Base-by-base conservation (phyloP, 2,113 vertebrate species). In the Campylomormyrus tamandua region DNA sequence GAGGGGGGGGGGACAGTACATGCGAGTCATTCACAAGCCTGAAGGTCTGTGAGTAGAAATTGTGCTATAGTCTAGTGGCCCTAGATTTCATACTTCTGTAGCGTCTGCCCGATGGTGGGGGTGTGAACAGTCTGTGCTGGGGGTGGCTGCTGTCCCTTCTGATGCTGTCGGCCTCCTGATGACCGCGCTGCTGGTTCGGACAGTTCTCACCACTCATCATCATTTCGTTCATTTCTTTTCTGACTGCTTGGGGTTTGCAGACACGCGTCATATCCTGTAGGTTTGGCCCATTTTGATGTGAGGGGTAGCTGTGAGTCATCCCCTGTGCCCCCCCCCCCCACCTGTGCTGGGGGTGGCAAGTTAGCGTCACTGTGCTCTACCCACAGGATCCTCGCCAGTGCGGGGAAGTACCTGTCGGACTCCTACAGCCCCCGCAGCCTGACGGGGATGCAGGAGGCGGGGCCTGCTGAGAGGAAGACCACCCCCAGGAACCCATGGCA, bases 391-490 rank as follows among this genome's bases (percentile, higher is more conserved):
- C 93, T 99, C 86, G 96, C 96, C 24, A 96, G 95, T 0, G 98
- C 98, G 1, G 98, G 98, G 45, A 99, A 97, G 93, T 98, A 98
- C 91, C 95, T 99, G 85, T 97, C 95, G 0, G 98, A 99, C 89
- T 97, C 97, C 5, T 99, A 98, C 94, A 98, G 98, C 93, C 98
- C 98, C 39, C 97, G 97, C 87, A 99, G 97, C 92, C 95, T 99
- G 92, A 94, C 96, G 0, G 96, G 97, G 66, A 96, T 98, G 90
- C 98, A 98, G 92, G 98, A 99, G 19, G 92, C 93, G 90, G 93
- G 96, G 91, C 92, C 95, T 90, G 90, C 95, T 0, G 98, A 99
- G 87, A 97, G 96, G 94, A 98, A 96, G 94, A 95, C 91, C 85
- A 89, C 94, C 2, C n/a, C 93, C 91, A 97, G 95, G 94, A 99